A percentile compares a stretch with the other conserved stretches of the same genome.
phyloP scores from a whole-genome alignment of 2,797 vertebrate genomes.

The Dendrocincla fuliginosa region DNA sequence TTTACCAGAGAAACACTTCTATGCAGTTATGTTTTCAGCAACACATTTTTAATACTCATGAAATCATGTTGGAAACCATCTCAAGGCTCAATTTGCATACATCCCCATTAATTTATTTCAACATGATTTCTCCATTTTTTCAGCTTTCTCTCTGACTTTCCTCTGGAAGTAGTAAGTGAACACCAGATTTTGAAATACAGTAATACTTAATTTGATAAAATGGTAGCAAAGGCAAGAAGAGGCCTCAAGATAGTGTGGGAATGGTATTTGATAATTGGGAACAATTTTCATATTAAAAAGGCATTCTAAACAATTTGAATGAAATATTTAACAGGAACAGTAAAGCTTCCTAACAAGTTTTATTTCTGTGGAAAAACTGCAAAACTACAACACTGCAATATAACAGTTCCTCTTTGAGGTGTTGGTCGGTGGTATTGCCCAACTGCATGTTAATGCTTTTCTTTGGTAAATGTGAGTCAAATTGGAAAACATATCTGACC shows the following conservation, averaged over 20 bases:
- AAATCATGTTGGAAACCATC: background rate
- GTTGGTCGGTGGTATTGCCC: background rate
- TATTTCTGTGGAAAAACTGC: background rate
- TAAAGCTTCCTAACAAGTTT: background rate
- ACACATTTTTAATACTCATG: background rate
- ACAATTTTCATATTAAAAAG: background rate
- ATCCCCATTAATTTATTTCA: background rate
- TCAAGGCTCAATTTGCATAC: background rate
- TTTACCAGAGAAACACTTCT: background rate
- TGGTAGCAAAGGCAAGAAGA: background rate
- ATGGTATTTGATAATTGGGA: background rate
- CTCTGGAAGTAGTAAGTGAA: background rate
- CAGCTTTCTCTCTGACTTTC: background rate
- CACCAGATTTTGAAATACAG: background rate
- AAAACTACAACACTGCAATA: background rate
- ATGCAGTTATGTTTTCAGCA: background rate
- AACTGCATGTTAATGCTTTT: background rate
- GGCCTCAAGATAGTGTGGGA: background rate
- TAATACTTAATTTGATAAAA: background rate
- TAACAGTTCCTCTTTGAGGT: background rate
- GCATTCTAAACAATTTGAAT: background rate
- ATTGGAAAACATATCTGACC: background rate
- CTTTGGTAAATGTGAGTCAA: background rate
- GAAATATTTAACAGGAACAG: background rate
- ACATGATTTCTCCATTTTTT: background rate